Percentiles rank a stretch among this genome's conserved stretches.
Conservation (phyloP, 2,113 vertebrate genomes). For the Tinamus guttatus region DNA sequence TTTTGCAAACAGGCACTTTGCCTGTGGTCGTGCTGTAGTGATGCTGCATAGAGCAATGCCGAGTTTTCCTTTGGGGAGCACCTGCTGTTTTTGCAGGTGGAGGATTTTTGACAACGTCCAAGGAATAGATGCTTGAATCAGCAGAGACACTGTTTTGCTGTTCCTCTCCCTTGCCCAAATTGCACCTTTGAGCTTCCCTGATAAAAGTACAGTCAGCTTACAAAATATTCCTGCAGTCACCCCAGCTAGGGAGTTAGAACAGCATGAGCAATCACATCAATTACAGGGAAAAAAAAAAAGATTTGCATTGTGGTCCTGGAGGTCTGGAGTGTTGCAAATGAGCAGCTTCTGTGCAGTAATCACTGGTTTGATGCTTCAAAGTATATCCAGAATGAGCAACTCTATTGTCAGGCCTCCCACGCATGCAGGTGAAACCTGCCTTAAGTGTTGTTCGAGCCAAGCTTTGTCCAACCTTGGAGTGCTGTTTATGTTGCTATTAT, state of each 20-base stretch:
- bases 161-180: background rate
- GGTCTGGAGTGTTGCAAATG: background rate
- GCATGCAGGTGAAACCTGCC: background rate
- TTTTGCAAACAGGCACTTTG: background rate
- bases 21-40: background rate
- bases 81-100: background rate
- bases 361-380: constrained; percentile 33
- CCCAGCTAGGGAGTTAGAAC: background rate
- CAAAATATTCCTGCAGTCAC: background rate
- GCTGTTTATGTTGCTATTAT: background rate
- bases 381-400: background rate
- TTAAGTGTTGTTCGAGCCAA: background rate
- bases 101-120: background rate
- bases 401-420: constrained; percentile 20
- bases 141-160: background rate
- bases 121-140: background rate
- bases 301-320: background rate
- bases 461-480: background rate
- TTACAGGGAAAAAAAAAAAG: background rate
- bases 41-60: background rate
- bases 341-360: constrained; percentile 38
- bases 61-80: background rate
- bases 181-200: background rate
- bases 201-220: background rate
- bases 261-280: background rate